Base-by-base conservation (phyloP, 2,888 invertebrate species). In the Orthosia gracilis region DNA sequence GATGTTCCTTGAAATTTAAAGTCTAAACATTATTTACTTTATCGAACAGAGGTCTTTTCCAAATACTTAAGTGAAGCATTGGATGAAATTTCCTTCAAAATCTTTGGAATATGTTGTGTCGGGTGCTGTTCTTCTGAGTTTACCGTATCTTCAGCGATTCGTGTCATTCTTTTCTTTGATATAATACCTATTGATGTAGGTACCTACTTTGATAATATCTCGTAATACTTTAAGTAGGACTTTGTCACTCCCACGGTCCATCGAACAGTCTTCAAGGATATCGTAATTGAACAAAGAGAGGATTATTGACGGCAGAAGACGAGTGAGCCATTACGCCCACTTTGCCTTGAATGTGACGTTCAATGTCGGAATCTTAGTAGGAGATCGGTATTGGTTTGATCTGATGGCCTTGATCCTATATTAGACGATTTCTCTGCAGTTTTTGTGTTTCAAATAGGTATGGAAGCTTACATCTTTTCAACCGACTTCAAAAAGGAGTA, bases 241-340 rank as follows among this genome's bases (percentile, higher is more conserved):
- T 77, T 61, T 26, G 7, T 15, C 49, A 55, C 54, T 49, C 40
- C 61, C 23, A 77, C 54, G 49, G 23, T 26, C 77, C 21, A 18
- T 45, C 59, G 40, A 52, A 59, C 61, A 57, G 23, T 21, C 55
- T 55, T 62, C 12, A 47, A 63, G 31, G 52, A 57, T n/a, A 23
- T 54, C 58, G 52, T 58, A 11, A 58, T 58, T 52, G 23, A 26
- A 58, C 71, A 71, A 78, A 78, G 63, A 23, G n/a, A 49, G 52
- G 23, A 63, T 47, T 76, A 69, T 57, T 62, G 57, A 77, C 62
- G 23, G 23, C 69, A 50, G 52, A 47, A 47, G 31, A 47, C 52
- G 50, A 47, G 62, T 52, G 50, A 47, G 57, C 58, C 52, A 52
- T 70, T 58, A 70, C 62, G 47, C 52, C 78, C 63, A 78, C 52